Evolutionary conservation across 2,888 invertebrate species (phyloP).

Genomic region (Steinernema carpocapsae): DNA sequence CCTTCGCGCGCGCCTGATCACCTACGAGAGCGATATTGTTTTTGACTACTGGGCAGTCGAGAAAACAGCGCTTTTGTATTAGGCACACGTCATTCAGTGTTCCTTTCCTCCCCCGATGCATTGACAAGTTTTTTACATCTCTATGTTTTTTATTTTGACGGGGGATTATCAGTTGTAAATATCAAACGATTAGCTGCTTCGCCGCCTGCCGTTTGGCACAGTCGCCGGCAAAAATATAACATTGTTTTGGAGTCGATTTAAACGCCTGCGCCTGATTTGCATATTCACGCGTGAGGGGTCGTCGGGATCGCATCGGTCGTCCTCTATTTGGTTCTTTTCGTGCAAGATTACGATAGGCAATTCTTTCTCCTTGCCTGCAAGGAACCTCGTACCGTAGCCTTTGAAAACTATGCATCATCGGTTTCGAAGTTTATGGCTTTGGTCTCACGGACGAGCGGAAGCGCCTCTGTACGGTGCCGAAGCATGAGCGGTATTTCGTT

Average conservation of each 20-base stretch:
- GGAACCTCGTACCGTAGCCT: too few species aligned
- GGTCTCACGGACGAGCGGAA: not conserved
- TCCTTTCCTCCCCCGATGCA: not conserved
- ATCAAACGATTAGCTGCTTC: constrained; percentile 2
- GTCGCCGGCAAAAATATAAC: not conserved
- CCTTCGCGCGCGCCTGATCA: not conserved
- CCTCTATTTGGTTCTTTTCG: too few species aligned
- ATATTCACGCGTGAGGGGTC: not conserved
- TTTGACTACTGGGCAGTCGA: not conserved
- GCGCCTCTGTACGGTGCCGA: not conserved
- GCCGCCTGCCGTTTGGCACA: not conserved
- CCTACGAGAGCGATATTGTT: not conserved
- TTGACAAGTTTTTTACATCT: constrained; percentile 22
- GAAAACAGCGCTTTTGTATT: not conserved
- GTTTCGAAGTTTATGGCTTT: too few species aligned
- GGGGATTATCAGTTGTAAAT: constrained; percentile 23
- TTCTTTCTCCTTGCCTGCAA: too few species aligned
- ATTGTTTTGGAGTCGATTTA: too few species aligned
- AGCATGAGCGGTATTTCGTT: not conserved
- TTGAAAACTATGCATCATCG: too few species aligned
- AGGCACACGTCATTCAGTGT: too few species aligned
- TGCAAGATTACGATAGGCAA: too few species aligned
- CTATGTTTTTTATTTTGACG: constrained; percentile 13
- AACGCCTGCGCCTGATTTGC: not conserved
- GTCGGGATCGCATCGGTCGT: too few species aligned